Conservation (phyloP, 2,113 vertebrate genomes). For the Thermophis baileyi region DNA sequence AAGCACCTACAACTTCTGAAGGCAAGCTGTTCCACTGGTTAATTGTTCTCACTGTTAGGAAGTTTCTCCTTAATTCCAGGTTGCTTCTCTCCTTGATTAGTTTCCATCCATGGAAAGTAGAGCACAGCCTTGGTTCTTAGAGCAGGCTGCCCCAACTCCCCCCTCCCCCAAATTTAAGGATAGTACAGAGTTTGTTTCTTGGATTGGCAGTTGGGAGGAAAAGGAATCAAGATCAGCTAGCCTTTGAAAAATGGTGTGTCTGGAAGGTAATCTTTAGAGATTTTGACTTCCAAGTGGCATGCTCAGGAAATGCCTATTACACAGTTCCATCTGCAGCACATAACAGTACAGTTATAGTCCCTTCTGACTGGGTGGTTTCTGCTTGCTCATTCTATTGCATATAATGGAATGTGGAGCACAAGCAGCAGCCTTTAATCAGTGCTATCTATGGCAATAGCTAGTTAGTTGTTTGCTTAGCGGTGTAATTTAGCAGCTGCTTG, state of each 20-base stretch:
- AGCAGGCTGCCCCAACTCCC: not conserved
- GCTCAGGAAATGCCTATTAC: not conserved
- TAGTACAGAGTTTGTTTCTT: not conserved
- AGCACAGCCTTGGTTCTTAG: not conserved
- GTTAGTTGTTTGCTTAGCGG: not conserved
- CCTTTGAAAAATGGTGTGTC: not conserved
- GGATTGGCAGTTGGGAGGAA: not conserved
- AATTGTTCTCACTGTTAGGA: too few species aligned
- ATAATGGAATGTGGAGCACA: not conserved
- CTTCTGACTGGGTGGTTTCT: not conserved
- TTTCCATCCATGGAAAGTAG: too few species aligned
- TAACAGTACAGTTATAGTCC: not conserved
- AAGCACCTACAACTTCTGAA: too few species aligned
- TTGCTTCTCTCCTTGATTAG: too few species aligned
- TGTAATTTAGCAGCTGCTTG: not conserved
- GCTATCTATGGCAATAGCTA: conserved; percentile 17
- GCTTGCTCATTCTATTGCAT: not conserved
- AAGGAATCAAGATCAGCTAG: not conserved
- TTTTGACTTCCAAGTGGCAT: not conserved
- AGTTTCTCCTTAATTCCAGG: too few species aligned
- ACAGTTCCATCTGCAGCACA: not conserved
- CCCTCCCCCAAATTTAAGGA: not conserved
- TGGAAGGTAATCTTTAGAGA: not conserved
- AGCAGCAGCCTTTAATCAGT: not conserved
- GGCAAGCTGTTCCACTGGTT: too few species aligned